Percentiles rank a stretch among this genome's conserved stretches.
phyloP scores from a whole-genome alignment of 2,888 invertebrate genomes.

The Elaeidobius kamerunicus region DNA sequence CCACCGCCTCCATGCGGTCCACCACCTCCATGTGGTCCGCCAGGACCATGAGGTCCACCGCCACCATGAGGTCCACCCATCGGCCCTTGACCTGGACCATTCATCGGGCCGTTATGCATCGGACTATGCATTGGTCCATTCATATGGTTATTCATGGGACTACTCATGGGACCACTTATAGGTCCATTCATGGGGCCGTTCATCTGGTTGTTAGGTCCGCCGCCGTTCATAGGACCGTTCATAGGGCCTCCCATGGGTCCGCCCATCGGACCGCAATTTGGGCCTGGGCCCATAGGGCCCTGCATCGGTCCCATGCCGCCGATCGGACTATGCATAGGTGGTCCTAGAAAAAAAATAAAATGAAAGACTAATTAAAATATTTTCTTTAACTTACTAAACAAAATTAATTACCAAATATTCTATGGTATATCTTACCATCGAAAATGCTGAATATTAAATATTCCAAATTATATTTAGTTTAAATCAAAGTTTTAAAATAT shows the following conservation, averaged over 20 bases:
- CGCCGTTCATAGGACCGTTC: constrained; percentile 60
- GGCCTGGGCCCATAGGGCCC: constrained; percentile 41
- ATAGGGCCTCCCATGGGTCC: constrained; percentile 57
- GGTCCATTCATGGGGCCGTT: constrained; percentile 74
- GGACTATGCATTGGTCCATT: constrained; percentile 49
- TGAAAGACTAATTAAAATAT: too few species aligned
- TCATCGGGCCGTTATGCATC: constrained; percentile 54
- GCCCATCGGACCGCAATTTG: constrained; percentile 47
- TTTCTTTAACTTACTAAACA: too few species aligned
- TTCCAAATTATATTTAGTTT: too few species aligned
- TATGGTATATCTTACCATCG: too few species aligned
- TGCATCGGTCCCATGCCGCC: constrained; percentile 60
- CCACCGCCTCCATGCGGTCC: constrained; percentile 13
- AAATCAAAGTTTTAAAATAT: too few species aligned
- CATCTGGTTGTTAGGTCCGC: constrained; percentile 57
- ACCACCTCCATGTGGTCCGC: constrained; percentile 45
- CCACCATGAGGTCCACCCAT: constrained; percentile 25
- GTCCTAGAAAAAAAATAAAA: constrained; percentile 39
- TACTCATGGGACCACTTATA: constrained; percentile 63
- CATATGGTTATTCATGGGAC: constrained; percentile 60
- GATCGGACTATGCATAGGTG: constrained; percentile 61
- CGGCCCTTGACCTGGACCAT: too few species aligned
- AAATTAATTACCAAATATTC: too few species aligned
- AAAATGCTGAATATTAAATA: too few species aligned
- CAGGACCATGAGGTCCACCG: constrained; percentile 36